Conservation (phyloP, 2,113 vertebrate species). For the Willisornis vidua region DNA sequence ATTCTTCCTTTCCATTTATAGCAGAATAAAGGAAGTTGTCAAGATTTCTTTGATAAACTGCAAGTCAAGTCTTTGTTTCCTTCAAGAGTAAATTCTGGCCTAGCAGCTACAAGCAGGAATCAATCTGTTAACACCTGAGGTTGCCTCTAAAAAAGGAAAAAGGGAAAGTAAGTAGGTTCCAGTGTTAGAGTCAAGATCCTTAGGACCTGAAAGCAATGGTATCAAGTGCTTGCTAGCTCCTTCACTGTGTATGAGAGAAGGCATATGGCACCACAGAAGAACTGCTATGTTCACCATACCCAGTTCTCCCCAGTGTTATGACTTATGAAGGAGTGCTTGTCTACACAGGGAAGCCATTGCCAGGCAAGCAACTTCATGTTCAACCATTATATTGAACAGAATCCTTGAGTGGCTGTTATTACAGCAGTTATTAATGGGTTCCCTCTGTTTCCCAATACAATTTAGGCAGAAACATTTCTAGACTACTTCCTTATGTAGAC, state of each 20-base stretch:
- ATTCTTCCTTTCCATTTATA: neutral
- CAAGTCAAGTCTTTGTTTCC: neutral
- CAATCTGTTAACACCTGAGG: neutral
- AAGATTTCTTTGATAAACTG: neutral
- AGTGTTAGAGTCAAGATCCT: neutral
- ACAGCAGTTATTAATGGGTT: neutral
- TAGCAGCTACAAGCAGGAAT: neutral
- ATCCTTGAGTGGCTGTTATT: neutral
- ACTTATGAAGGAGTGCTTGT: neutral
- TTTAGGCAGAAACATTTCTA: neutral
- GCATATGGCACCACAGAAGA: slow-evolving; percentile 22
- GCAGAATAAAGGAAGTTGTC: neutral
- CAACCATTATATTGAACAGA: neutral
- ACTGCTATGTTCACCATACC: neutral
- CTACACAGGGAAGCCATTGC: neutral
- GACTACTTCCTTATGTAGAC: slow-evolving; percentile 2
- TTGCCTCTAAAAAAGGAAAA: neutral
- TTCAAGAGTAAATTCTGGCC: neutral
- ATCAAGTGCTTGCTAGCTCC: neutral
- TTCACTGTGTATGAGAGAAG: neutral
- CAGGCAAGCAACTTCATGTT: neutral
- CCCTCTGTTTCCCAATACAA: neutral
- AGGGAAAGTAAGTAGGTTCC: neutral
- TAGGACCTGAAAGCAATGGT: neutral
- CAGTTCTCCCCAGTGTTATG: neutral